Conservation (phyloP, 2,797 vertebrate genomes). For the Coilia nasus region DNA sequence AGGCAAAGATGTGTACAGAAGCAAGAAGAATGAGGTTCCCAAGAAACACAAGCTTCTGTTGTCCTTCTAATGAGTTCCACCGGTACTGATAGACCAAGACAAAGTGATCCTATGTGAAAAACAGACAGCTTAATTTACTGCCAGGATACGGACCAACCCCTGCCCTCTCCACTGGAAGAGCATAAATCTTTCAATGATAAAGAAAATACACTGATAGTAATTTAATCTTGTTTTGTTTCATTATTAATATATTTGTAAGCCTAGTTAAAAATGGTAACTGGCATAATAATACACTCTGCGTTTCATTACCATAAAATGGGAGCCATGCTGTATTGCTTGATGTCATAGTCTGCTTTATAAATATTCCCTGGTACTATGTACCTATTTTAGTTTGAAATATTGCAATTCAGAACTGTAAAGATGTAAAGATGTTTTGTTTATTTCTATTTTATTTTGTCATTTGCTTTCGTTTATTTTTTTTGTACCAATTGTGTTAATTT, state of each 20-base stretch:
- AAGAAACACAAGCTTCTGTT: background rate
- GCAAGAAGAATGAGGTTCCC: conserved; percentile 13
- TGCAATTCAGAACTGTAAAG: conserved; percentile 19
- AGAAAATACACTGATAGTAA: conserved; percentile 42
- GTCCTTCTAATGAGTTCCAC: background rate
- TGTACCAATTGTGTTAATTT: background rate
- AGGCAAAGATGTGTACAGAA: conserved; percentile 13
- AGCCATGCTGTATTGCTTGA: conserved; percentile 37
- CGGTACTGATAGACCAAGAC: conserved; percentile 9
- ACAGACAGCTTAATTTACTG: background rate
- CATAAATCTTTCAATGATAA: conserved; percentile 42
- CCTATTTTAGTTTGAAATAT: conserved; percentile 29
- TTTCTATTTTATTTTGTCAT: background rate
- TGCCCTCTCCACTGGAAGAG: conserved; percentile 19
- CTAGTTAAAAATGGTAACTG: conserved; percentile 46
- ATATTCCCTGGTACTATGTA: conserved; percentile 51
- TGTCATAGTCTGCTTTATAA: conserved; percentile 35
- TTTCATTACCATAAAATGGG: conserved; percentile 29
- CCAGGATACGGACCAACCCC: background rate
- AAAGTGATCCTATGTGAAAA: background rate
- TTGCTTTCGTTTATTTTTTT: background rate
- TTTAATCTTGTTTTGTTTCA: conserved; percentile 50
- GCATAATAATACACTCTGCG: conserved; percentile 36
- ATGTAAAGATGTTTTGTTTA: conserved; percentile 14
- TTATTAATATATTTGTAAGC: conserved; percentile 55